Percentiles rank a stretch among this genome's conserved stretches.
phyloP scores from a whole-genome alignment of 2,113 vertebrate species.

The Epinephelus lanceolatus region DNA sequence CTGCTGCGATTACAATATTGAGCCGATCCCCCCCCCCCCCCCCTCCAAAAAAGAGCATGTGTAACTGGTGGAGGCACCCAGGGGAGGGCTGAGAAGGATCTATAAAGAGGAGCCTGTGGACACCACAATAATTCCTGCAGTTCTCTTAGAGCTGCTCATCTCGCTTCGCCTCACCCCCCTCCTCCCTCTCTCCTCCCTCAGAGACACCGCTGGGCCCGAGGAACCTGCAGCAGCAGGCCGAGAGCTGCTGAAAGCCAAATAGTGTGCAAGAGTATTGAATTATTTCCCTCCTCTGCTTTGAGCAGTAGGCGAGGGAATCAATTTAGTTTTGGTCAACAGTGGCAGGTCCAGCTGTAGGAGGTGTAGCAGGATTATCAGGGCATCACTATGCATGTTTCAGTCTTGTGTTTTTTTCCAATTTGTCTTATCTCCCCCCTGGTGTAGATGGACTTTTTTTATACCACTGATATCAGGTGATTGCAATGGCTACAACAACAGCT shows the following conservation, averaged over 20 bases:
- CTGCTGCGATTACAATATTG: slow-evolving; percentile 16
- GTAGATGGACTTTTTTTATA: neutral
- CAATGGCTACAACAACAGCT: slow-evolving; percentile 2
- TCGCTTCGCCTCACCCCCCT: neutral
- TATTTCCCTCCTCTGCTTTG: slow-evolving; percentile 65
- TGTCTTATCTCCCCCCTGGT: neutral
- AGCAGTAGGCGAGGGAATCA: slow-evolving; percentile 63
- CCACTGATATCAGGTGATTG: slow-evolving; percentile 8
- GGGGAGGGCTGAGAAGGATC: slow-evolving; percentile 33
- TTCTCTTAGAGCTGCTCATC: slow-evolving; percentile 18
- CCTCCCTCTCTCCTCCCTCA: neutral
- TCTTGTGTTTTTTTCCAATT: neutral
- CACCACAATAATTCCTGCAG: slow-evolving; percentile 16
- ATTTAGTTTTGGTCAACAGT: slow-evolving; percentile 54
- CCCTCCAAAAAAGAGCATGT: neutral
- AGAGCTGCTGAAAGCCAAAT: slow-evolving; percentile 37
- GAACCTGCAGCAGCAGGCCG: slow-evolving; percentile 24
- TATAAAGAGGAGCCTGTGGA: slow-evolving; percentile 30
- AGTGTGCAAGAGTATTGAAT: slow-evolving; percentile 49
- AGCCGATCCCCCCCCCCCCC: neutral
- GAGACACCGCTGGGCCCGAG: slow-evolving; percentile 30
- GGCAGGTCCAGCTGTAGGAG: slow-evolving; percentile 47
- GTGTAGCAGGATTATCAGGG: slow-evolving; percentile 46
- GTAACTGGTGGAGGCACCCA: neutral
- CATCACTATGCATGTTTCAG: slow-evolving; percentile 2